Conservation (phyloP, 2,888 invertebrate genomes). For the Sphecodes monilicornis region DNA sequence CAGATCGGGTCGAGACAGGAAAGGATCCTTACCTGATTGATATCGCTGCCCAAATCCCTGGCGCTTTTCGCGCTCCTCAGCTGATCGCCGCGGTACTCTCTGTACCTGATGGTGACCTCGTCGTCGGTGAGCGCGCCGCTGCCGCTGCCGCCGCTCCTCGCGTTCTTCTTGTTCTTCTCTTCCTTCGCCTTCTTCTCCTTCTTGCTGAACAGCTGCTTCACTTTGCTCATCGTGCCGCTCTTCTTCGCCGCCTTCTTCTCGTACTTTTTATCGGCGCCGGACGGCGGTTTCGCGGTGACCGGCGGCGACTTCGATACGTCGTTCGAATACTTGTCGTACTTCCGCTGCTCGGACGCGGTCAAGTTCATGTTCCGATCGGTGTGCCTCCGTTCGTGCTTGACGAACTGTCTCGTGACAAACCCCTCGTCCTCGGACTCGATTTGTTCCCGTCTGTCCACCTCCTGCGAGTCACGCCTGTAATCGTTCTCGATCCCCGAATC, state of each 20-base stretch:
- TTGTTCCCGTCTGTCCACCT: constrained; percentile 78
- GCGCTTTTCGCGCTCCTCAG: constrained; percentile 81
- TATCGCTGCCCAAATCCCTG: constrained; percentile 81
- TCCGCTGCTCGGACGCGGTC: constrained; percentile 78
- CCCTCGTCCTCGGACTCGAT: constrained; percentile 90
- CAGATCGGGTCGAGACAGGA: neutral
- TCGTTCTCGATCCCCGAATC: constrained; percentile 94
- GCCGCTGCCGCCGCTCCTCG: constrained; percentile 75
- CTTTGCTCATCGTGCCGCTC: constrained; percentile 85
- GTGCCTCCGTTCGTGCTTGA: constrained; percentile 91
- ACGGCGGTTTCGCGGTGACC: constrained; percentile 80
- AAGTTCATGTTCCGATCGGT: constrained; percentile 87
- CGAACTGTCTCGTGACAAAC: constrained; percentile 88
- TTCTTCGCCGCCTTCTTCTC: constrained; percentile 82
- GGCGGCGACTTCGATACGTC: constrained; percentile 71
- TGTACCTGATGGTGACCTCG: constrained; percentile 82
- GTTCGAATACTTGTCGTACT: constrained; percentile 77
- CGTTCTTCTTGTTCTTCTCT: constrained; percentile 81
- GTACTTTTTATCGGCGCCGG: constrained; percentile 80
- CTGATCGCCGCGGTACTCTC: constrained; percentile 82
- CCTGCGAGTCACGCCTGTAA: constrained; percentile 89
- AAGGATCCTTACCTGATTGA: constrained; percentile 77
- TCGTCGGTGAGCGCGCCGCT: constrained; percentile 82
- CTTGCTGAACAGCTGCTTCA: constrained; percentile 91
- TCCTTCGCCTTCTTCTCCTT: constrained; percentile 89